Evolutionary conservation across 2,888 invertebrate genomes (phyloP).

Genomic region (Ormyrus rosae): DNA sequence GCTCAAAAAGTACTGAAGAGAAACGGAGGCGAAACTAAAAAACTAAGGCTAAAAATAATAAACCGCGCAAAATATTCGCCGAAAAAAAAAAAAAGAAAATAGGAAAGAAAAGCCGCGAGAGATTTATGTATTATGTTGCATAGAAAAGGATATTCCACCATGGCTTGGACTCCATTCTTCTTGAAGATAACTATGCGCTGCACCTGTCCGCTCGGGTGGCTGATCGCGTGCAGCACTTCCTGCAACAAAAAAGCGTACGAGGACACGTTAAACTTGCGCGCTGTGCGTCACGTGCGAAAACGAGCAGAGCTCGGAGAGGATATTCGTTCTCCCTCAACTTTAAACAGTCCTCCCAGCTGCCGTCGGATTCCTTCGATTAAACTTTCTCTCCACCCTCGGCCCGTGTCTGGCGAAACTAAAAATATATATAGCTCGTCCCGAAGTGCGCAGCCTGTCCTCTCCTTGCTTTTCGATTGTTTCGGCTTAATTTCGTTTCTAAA

Average conservation of each 20-base stretch:
- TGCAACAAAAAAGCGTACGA: constrained; percentile 80
- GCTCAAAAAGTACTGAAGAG: background rate
- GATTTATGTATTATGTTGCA: constrained; percentile 26
- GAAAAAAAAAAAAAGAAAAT: background rate
- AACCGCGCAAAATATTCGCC: background rate
- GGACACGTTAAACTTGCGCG: too few relatives aligned
- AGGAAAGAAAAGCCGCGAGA: background rate
- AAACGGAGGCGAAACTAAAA: background rate
- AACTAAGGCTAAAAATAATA: background rate
- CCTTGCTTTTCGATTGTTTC: too few relatives aligned
- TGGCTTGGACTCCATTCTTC: constrained; percentile 98
- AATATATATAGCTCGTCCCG: too few relatives aligned
- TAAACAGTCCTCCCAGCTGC: too few relatives aligned
- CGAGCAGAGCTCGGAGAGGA: too few relatives aligned
- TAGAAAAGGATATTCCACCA: constrained; percentile 97
- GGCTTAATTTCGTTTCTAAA: too few relatives aligned
- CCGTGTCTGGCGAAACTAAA: too few relatives aligned
- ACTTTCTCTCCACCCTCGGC: too few relatives aligned
- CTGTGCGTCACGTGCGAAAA: background rate
- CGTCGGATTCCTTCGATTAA: too few relatives aligned
- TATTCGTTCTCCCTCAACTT: too few relatives aligned
- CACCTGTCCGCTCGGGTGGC: constrained; percentile 95
- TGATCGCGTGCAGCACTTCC: constrained; percentile 99
- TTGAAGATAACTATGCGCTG: constrained; percentile 98
- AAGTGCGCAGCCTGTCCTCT: too few relatives aligned